phyloP scores from a whole-genome alignment of 2,888 invertebrate species.

The Argyresthia goedartella region DNA sequence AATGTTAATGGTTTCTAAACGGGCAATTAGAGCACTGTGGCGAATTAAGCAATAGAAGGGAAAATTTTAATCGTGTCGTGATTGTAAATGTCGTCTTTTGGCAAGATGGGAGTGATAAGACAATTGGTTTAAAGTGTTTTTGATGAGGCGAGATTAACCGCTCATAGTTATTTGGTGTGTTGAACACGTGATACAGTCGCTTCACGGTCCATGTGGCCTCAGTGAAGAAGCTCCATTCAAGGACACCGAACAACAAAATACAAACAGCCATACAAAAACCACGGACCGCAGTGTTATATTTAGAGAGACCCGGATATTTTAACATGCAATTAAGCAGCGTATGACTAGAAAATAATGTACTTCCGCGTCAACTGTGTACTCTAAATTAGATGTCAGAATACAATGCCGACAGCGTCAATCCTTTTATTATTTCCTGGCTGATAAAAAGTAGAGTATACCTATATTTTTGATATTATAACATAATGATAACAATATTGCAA shows the following conservation, averaged over 20 bases:
- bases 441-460: too few species aligned
- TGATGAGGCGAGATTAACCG: conserved; percentile 6
- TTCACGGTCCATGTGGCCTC: conserved; percentile 39
- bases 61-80: neutral
- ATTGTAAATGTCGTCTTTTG: neutral
- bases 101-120: neutral
- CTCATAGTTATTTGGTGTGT: conserved; percentile 7
- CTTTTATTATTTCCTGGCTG: too few species aligned
- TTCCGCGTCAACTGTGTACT: neutral
- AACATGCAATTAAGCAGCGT: conserved; percentile 3
- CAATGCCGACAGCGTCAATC: too few species aligned
- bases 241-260: conserved; percentile 21
- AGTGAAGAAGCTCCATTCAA: conserved; percentile 42
- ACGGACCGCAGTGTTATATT: conserved; percentile 12
- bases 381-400: neutral
- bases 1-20: neutral
- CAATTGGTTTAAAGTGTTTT: neutral
- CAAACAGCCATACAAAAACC: conserved; percentile 3
- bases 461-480: too few species aligned
- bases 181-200: conserved; percentile 27
- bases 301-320: conserved; percentile 19
- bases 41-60: conserved; percentile 1
- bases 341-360: conserved; percentile 3
- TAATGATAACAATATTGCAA: too few species aligned
- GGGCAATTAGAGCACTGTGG: neutral